These are phyloP conservation scores for Acrobasis repandana DNA, from an alignment of 2,888 invertebrate species.

Conservation along the genomic window DNA sequence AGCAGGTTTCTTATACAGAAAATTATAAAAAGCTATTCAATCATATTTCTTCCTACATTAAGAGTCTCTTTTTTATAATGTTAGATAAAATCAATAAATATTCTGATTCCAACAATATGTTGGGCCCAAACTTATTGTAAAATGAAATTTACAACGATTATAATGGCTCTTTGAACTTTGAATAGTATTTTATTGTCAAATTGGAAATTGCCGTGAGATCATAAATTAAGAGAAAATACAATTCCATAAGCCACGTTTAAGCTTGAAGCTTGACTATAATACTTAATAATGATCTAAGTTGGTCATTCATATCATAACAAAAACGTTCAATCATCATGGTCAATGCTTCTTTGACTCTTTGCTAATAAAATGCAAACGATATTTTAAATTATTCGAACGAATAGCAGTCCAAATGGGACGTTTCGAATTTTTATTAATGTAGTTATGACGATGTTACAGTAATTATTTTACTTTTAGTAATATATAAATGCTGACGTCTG, in stretches of 20 bases:
- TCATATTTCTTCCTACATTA: too few species aligned
- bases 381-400: constrained; percentile 12
- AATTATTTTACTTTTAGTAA: constrained; percentile 46
- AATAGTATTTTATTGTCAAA: background rate
- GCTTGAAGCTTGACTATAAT: background rate
- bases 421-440: constrained; percentile 34
- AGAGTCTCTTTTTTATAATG: too few species aligned
- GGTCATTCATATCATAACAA: constrained; percentile 33
- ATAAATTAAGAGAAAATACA: background rate
- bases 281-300: constrained; percentile 29
- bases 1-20: too few species aligned
- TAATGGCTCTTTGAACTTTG: too few species aligned
- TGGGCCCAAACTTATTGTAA: too few species aligned
- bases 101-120: too few species aligned
- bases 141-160: too few species aligned
- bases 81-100: too few species aligned
- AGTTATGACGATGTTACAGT: constrained; percentile 39
- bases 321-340: constrained; percentile 22
- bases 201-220: too few species aligned
- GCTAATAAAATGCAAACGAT: constrained; percentile 37
- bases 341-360: constrained; percentile 2
- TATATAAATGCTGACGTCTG: constrained; percentile 39
- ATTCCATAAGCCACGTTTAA: background rate
- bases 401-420: background rate
- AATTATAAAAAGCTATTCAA: too few species aligned